Evolutionary conservation across 2,888 invertebrate species (phyloP), one percentile per base, ranked within the genome.

Genomic region (Campoletis raptor): DNA sequence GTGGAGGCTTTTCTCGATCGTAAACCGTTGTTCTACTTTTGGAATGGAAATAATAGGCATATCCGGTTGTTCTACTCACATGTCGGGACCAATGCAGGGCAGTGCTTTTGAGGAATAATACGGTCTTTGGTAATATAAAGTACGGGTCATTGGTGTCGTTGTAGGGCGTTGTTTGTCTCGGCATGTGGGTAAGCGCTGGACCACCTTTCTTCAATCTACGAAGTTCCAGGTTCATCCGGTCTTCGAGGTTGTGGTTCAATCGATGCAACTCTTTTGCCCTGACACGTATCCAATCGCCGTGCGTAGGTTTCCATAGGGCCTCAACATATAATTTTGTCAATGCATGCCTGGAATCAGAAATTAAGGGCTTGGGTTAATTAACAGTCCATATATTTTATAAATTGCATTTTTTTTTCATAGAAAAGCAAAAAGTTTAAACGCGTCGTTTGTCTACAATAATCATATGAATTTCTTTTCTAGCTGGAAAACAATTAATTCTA

Each of bases 291-390:
- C 52, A 52, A 12, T 72, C 36, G 0, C 36, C 72, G 52, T 52
- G 36, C 54, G 10, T 93, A 2, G 96, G 95, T 91, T 97, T 97
- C 90, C 96, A 96, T 45, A 98, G 94, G 0, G 97, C 96, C 90
- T 96, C 95, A 87, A 97, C 97, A 93, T 97, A 97, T 88, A 96
- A 95, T 83, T 95, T 94, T 82, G 96, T 96, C 79, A 96, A 94
- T 80, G 95, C 90, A 82, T 94, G 92, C 82, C 96, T 95, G 89
- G 86, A 93, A 82, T 30, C 48, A 64, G 42, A 42, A 18, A n/a
- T 21, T 36, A 6, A 40, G 5, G 5, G n/a, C n/a, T n/a, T n/a
- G n/a, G n/a, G n/a, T n/a, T n/a, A n/a, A n/a, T n/a, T n/a, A n/a
- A n/a, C n/a, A n/a, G n/a, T n/a, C n/a, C n/a, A n/a, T n/a, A n/a